Percentiles rank a stretch among this genome's conserved stretches.
Evolutionary conservation across 2,888 invertebrate species (phyloP).

Genomic region (Acrobasis suavella): DNA sequence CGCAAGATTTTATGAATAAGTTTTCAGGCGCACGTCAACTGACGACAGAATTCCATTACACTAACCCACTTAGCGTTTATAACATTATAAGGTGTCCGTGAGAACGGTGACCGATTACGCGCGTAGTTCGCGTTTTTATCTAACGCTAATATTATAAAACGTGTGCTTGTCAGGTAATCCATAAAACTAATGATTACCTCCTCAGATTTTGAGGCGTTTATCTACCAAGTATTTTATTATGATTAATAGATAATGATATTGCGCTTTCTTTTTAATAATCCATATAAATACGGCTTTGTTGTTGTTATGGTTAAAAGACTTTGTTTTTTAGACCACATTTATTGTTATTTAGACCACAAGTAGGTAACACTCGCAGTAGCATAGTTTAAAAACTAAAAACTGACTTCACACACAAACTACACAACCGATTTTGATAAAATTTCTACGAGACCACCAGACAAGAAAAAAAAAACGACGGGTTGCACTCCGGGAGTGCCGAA

Average conservation of each 20-base stretch:
- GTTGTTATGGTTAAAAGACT: background rate
- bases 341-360: no score
- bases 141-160: conserved; percentile 29
- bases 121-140: conserved; percentile 21
- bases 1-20: conserved; percentile 12
- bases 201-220: conserved; percentile 17
- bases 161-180: conserved; percentile 26
- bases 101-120: conserved; percentile 20
- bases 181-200: conserved; percentile 25
- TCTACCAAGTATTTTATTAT: conserved; percentile 6
- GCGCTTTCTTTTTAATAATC: conserved; percentile 2
- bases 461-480: no score
- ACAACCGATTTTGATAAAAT: no score
- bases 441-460: no score
- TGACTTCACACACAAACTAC: no score
- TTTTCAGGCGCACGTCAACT: conserved; percentile 3
- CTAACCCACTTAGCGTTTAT: conserved; percentile 22
- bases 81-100: conserved; percentile 22
- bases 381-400: no score
- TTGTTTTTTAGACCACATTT: no score
- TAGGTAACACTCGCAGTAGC: background rate
- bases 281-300: background rate
- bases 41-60: conserved; percentile 18
- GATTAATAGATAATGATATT: conserved; percentile 1
- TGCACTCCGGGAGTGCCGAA: no score